Conservation (phyloP, 1,140 invertebrate genomes). For the Microvelia longipes region DNA sequence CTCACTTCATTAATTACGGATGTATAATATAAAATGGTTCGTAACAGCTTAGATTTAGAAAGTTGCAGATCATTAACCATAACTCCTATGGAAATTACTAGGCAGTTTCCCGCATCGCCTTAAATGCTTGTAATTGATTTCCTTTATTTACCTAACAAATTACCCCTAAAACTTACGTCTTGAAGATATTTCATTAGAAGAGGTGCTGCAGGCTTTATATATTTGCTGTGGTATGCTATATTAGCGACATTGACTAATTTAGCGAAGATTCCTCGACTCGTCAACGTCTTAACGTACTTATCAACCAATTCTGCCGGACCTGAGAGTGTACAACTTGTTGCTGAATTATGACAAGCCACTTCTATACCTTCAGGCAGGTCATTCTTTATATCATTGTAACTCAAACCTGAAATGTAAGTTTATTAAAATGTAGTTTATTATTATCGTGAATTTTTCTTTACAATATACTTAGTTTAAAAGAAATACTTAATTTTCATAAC, state of each 20-base stretch:
- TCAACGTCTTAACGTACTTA: conserved; percentile 7
- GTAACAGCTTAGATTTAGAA: background rate
- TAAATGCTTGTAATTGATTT: background rate
- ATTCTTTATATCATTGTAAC: conserved; percentile 38
- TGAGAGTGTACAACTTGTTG: conserved; percentile 31
- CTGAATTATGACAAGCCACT: conserved; percentile 53
- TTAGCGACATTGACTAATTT: too few relatives aligned
- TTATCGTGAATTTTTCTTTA: background rate
- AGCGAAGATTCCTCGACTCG: conserved; percentile 13
- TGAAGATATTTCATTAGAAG: conserved; percentile 44
- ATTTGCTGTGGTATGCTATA: conserved; percentile 9
- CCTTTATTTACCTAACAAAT: too few relatives aligned
- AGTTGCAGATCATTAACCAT: background rate
- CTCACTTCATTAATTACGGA: background rate
- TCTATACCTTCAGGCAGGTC: conserved; percentile 39
- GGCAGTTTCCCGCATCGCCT: background rate
- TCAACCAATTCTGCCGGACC: conserved; percentile 11
- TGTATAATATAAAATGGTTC: background rate
- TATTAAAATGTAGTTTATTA: background rate
- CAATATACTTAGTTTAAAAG: too few relatives aligned
- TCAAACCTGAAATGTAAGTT: conserved; percentile 35
- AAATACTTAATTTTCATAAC: too few relatives aligned
- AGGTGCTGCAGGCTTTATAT: conserved; percentile 40
- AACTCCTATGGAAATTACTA: background rate
- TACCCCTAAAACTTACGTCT: background rate